Evolutionary conservation across 2,113 vertebrate species (phyloP).

Genomic region (Thunnus thynnus): DNA sequence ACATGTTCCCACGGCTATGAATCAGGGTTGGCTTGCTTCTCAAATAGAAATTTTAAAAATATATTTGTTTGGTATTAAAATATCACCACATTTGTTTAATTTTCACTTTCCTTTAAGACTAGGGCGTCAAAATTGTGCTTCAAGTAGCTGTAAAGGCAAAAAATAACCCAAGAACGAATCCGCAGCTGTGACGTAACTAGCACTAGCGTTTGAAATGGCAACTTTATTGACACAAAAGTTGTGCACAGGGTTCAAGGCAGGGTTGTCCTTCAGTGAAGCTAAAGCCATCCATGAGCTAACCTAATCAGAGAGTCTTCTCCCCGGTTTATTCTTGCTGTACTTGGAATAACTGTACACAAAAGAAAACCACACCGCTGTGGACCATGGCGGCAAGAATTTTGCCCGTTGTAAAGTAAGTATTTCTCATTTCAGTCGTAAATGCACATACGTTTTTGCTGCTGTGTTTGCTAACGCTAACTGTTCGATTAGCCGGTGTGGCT

Average conservation of each 20-base stretch:
- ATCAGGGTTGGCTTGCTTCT: not conserved
- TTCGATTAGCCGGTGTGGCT: conserved; percentile 49
- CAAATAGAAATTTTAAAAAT: not conserved
- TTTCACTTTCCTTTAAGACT: too few species aligned
- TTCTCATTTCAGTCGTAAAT: not conserved
- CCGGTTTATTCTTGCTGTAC: not conserved
- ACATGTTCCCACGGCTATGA: too few species aligned
- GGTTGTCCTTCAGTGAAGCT: conserved; percentile 75
- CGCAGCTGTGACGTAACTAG: conserved; percentile 11
- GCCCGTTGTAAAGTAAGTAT: conserved; percentile 85
- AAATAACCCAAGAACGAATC: conserved; percentile 40
- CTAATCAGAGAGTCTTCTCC: not conserved
- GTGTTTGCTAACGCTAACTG: not conserved
- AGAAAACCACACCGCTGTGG: not conserved
- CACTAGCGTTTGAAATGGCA: conserved; percentile 26
- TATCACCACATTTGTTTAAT: not conserved
- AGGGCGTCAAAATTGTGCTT: rapidly evolving
- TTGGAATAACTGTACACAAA: conserved; percentile 1
- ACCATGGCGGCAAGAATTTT: conserved; percentile 84
- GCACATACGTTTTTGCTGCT: not conserved
- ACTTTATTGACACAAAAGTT: conserved; percentile 75
- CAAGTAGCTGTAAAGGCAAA: not conserved
- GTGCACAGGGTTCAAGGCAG: not conserved
- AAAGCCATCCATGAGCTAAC: too few species aligned
- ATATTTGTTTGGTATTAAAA: not conserved